Evolutionary conservation across 2,113 vertebrate genomes (phyloP).

Genomic region (Cyprinodon variegatus): DNA sequence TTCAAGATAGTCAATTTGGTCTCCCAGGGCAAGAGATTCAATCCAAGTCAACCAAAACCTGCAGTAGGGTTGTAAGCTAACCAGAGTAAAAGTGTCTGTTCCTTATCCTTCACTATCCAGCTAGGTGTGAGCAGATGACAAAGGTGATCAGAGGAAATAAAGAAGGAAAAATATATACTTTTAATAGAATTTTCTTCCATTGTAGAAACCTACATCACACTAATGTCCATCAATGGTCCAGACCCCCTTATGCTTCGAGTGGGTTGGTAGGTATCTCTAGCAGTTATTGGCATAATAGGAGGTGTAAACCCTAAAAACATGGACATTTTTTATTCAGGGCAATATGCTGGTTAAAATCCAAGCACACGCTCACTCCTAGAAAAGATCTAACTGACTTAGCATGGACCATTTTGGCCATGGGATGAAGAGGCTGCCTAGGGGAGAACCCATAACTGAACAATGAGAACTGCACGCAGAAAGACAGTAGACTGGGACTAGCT

Average conservation of each 20-base stretch:
- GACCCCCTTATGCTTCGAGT: not conserved
- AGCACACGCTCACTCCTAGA: not conserved
- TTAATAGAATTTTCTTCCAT: not conserved
- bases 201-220: not conserved
- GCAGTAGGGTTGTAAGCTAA: no score
- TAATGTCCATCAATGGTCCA: not conserved
- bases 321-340: not conserved
- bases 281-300: not conserved
- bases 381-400: not conserved
- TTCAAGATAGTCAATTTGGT: not conserved
- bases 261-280: not conserved
- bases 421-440: not conserved
- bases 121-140: no score
- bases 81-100: no score
- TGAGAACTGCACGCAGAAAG: not conserved
- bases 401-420: not conserved
- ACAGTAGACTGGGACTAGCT: not conserved
- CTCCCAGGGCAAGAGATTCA: not conserved
- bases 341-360: not conserved
- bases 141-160: no score
- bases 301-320: not conserved
- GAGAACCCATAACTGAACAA: not conserved
- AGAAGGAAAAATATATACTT: no score
- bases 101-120: no score
- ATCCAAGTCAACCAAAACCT: no score